These are phyloP conservation scores for Eriocheir sinensis DNA, from an alignment of 1,140 invertebrate species.

Conservation along the genomic window DNA sequence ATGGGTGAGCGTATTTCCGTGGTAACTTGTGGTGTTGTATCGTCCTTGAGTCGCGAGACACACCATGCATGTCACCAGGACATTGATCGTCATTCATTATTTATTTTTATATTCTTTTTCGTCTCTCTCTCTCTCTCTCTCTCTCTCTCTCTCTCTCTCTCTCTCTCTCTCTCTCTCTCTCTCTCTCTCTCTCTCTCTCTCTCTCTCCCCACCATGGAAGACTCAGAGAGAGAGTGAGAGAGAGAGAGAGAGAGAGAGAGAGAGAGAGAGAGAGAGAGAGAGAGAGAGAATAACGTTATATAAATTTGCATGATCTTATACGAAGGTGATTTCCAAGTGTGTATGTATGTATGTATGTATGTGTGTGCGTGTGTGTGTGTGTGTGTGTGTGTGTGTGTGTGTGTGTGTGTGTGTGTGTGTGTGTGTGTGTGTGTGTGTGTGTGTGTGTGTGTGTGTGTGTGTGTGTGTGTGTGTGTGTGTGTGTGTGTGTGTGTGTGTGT, in stretches of 20 bases:
- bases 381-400: slow-evolving; percentile 45
- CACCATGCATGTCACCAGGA: too few species aligned
- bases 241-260: slow-evolving; percentile 34
- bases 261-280: slow-evolving; percentile 24
- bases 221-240: background rate
- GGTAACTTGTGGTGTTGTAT: too few species aligned
- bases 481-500: slow-evolving; percentile 18
- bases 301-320: background rate
- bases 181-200: background rate
- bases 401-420: slow-evolving; percentile 11
- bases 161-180: slow-evolving; percentile 43
- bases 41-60: too few species aligned
- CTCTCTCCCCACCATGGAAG: background rate
- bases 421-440: slow-evolving; percentile 35
- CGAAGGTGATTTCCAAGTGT: background rate
- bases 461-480: slow-evolving; percentile 30
- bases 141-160: slow-evolving; percentile 40
- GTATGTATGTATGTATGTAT: slow-evolving; percentile 43
- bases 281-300: background rate
- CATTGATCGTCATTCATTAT: too few species aligned
- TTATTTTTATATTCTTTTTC: background rate
- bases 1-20: too few species aligned
- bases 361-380: slow-evolving; percentile 54
- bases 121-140: slow-evolving; percentile 45
- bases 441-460: slow-evolving; percentile 35